phyloP scores from a whole-genome alignment of 2,797 vertebrate genomes.

The Cetoscarus ocellatus region DNA sequence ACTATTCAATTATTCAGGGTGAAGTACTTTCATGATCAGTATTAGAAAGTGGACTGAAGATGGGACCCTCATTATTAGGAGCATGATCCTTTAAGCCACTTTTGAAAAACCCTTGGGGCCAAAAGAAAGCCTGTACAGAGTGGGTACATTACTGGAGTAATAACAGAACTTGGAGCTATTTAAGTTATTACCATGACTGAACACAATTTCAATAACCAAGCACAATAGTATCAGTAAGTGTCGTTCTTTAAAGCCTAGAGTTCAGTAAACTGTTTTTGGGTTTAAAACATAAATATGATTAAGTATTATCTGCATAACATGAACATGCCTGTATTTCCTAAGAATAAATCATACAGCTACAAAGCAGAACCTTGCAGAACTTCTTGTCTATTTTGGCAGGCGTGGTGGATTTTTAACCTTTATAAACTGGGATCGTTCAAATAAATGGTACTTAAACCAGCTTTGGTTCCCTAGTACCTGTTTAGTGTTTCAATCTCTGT shows the following conservation, averaged over 20 bases:
- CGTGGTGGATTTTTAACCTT: background rate
- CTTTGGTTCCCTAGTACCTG: background rate
- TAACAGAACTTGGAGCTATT: too few species aligned
- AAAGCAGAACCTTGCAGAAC: background rate
- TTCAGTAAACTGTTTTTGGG: background rate
- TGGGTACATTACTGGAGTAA: too few species aligned
- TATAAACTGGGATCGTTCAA: background rate
- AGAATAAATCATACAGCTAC: background rate
- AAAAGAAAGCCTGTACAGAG: too few species aligned
- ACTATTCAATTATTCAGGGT: too few species aligned
- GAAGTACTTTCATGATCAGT: too few species aligned
- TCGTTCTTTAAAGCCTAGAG: background rate
- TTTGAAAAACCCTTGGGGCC: too few species aligned
- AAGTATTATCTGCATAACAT: background rate
- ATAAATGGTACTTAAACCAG: background rate
- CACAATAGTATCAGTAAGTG: too few species aligned
- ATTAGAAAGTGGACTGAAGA: too few species aligned
- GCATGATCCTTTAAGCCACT: too few species aligned
- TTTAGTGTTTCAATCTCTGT: background rate
- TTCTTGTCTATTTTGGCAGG: background rate
- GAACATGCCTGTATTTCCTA: background rate
- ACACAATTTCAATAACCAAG: too few species aligned
- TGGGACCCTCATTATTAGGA: too few species aligned
- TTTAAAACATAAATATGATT: background rate
- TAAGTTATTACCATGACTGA: too few species aligned